Evolutionary conservation across 2,888 invertebrate genomes (phyloP).

Genomic region (Axea sp.): DNA sequence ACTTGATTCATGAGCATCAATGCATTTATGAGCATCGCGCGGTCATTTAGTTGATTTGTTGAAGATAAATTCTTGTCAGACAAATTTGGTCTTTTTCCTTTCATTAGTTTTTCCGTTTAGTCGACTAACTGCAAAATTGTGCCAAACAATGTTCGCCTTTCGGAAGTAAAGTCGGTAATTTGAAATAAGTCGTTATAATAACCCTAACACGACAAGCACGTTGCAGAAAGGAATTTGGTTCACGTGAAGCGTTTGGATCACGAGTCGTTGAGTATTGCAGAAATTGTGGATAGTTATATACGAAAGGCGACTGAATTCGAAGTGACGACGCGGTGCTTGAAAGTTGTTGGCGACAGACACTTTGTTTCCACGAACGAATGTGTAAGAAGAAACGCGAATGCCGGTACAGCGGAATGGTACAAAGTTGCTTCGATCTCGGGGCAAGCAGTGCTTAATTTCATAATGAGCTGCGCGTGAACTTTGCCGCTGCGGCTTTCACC

Average conservation of each 20-base stretch:
- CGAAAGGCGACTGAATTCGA: conserved; percentile 46
- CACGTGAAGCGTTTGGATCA: conserved; percentile 53
- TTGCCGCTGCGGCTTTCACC: conserved; percentile 49
- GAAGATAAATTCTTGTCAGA: too few species aligned
- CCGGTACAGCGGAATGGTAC: background rate
- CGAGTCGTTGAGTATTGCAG: conserved; percentile 49
- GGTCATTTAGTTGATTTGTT: too few species aligned
- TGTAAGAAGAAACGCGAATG: conserved; percentile 3
- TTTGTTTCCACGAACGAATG: conserved; percentile 46
- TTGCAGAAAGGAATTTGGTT: conserved; percentile 52
- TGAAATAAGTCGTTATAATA: conserved; percentile 54
- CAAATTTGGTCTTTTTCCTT: too few species aligned
- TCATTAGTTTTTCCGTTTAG: too few species aligned
- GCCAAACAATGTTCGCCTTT: too few species aligned
- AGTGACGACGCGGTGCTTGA: conserved; percentile 22
- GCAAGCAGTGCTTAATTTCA: conserved; percentile 41
- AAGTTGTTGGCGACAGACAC: conserved; percentile 36
- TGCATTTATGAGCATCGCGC: too few species aligned
- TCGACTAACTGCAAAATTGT: too few species aligned
- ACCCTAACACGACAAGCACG: conserved; percentile 48
- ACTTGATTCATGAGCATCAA: too few species aligned
- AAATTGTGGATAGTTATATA: conserved; percentile 60
- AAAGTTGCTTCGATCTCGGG: conserved; percentile 17
- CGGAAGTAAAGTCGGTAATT: conserved; percentile 22
- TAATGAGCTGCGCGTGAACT: conserved; percentile 46